Evolutionary conservation across 1,140 invertebrate genomes (phyloP).

Genomic region (Trichogramma pretiosum): DNA sequence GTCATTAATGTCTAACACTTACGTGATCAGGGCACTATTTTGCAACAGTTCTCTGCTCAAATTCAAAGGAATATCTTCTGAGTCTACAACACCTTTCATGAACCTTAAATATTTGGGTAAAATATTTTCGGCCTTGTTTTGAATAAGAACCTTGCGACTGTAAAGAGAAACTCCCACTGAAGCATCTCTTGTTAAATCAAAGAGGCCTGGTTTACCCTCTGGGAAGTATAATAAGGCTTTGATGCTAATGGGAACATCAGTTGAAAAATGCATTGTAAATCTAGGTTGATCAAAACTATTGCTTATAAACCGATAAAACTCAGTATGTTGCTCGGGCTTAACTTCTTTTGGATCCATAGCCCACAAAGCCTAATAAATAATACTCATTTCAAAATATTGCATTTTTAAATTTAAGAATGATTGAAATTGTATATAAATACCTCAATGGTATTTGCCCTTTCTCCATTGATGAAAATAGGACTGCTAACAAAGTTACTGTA

Average conservation of each 20-base stretch:
- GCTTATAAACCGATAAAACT: slow-evolving; percentile 84
- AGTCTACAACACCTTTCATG: slow-evolving; percentile 93
- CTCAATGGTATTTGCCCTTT: slow-evolving; percentile 75
- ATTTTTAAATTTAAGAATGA: slow-evolving; percentile 1
- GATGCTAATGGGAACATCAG: slow-evolving; percentile 87
- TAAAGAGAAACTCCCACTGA: slow-evolving; percentile 80
- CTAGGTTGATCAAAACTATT: slow-evolving; percentile 78
- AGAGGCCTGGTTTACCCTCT: slow-evolving; percentile 78
- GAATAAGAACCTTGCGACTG: slow-evolving; percentile 81
- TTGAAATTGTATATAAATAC: slow-evolving; percentile 38
- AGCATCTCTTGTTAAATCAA: slow-evolving; percentile 80
- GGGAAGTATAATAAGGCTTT: slow-evolving; percentile 88
- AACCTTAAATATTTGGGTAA: slow-evolving; percentile 92
- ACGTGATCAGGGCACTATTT: slow-evolving; percentile 84
- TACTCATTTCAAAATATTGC: no score
- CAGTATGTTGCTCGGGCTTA: slow-evolving; percentile 74
- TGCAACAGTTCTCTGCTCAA: slow-evolving; percentile 91
- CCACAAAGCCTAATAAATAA: slow-evolving; percentile 74
- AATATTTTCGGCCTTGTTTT: slow-evolving; percentile 81
- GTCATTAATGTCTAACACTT: slow-evolving; percentile 27
- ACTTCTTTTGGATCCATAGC: slow-evolving; percentile 84
- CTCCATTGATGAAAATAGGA: slow-evolving; percentile 85
- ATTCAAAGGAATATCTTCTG: slow-evolving; percentile 96
- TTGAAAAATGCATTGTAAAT: slow-evolving; percentile 73
- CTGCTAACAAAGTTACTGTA: slow-evolving; percentile 96